Evolutionary conservation across 2,888 invertebrate species (phyloP).

Genomic region (Leptinotarsa rubiginosa): DNA sequence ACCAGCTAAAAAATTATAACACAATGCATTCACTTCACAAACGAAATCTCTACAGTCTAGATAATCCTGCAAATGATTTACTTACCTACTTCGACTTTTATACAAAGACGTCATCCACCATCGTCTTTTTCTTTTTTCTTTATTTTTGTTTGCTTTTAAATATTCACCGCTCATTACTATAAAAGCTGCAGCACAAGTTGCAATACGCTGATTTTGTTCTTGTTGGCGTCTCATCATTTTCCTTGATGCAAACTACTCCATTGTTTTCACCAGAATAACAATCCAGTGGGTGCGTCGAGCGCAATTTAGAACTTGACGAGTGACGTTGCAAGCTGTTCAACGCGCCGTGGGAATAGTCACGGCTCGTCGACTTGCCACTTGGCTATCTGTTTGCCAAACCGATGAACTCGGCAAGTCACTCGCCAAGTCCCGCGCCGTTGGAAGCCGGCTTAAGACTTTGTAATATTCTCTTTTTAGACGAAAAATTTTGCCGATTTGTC

Average conservation of each 20-base stretch:
- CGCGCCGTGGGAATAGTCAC: constrained; percentile 12
- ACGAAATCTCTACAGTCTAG: constrained; percentile 6
- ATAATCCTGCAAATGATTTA: constrained; percentile 5
- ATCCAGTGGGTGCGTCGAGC: constrained; percentile 5
- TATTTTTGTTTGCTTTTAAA: neutral
- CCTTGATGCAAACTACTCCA: constrained; percentile 2
- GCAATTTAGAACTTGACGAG: neutral
- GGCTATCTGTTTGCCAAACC: too few species aligned
- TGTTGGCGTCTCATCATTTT: constrained; percentile 1
- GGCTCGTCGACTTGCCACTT: too few species aligned
- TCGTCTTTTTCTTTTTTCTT: neutral
- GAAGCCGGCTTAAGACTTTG: too few species aligned
- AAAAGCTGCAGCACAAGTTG: constrained; percentile 1
- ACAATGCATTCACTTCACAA: neutral
- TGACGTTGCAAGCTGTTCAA: constrained; percentile 7
- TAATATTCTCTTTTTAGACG: too few species aligned
- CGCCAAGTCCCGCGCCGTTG: too few species aligned
- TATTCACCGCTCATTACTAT: neutral
- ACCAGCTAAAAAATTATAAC: neutral
- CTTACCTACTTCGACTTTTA: constrained; percentile 13
- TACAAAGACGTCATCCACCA: constrained; percentile 10
- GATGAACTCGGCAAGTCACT: too few species aligned
- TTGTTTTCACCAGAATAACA: constrained; percentile 12
- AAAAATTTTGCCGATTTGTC: too few species aligned
- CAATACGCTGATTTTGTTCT: constrained; percentile 6